Evolutionary conservation across 2,888 invertebrate genomes (phyloP), one percentile per base, ranked within the genome.

Genomic region (Epistrophe eligans): DNA sequence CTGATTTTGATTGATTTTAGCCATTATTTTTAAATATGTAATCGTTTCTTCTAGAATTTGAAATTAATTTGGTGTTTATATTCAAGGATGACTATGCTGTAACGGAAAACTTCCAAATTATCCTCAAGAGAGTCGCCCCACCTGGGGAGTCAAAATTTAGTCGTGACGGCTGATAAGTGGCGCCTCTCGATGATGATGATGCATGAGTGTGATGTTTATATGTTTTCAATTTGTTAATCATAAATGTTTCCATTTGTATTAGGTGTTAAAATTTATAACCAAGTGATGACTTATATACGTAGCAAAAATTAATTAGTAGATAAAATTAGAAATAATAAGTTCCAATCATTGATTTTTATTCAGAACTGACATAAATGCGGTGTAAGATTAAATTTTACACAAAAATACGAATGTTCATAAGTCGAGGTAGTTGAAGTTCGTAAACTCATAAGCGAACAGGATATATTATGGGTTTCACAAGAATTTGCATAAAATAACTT

Each of bases 11-110:
- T 2, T 88, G 19, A 1, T 79, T 83, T 72, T 80, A 58, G 89
- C 0, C 10, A 40, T 3, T 9, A 17, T 15, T 11, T 81, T 83
- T 77, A n/a, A 50, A 77, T 24, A 24, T 24, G 1, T 24, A 45
- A 38, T 35, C 2, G 10, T 40, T 24, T 67, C 10, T 90, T 85
- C 95, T 94, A 98, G 99, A 99, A 93, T 99, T 99, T 93, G 98
- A 99, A 93, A 94, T 98, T 8, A 99, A 99, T 92, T 95, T 99
- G 67, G 97, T 98, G 0, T 95, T 99, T 43, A 95, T 98, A 88
- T 98, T 99, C 91, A 96, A 97, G 91, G 97, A 98, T 91, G 98
- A 99, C 91, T 97, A 98, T 92, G 94, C 98, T 79, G 97, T 99
- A 48, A 98, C 98, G 3, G 98, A 99, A 94, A 99, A 98, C 92